phyloP scores from a whole-genome alignment of 2,113 vertebrate species.

The Passerina amoena region DNA sequence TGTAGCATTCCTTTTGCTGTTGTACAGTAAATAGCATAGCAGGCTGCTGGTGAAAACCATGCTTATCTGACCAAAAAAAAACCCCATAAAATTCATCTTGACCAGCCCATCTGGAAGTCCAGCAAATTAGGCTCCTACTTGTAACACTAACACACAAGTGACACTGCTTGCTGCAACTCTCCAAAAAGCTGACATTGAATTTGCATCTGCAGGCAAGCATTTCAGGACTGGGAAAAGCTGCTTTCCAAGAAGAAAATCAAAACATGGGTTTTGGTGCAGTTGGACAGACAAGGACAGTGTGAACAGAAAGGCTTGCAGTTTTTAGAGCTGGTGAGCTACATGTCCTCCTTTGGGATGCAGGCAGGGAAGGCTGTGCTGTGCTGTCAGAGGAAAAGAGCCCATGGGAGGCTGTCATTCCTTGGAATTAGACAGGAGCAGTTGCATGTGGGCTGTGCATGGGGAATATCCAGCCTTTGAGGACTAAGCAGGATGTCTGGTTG shows the following conservation, averaged over 20 bases:
- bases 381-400: neutral
- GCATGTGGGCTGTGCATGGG: neutral
- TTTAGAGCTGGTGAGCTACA: neutral
- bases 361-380: neutral
- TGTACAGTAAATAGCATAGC: neutral
- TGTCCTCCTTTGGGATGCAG: neutral
- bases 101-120: neutral
- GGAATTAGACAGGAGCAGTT: neutral
- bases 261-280: neutral
- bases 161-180: neutral
- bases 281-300: neutral
- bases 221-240: neutral
- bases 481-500: conserved; percentile 25
- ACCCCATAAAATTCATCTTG: fast-evolving
- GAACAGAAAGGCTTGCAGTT: neutral
- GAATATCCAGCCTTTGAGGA: conserved; percentile 1
- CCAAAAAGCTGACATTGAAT: neutral
- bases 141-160: neutral
- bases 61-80: neutral
- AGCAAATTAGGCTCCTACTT: neutral
- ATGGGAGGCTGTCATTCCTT: neutral
- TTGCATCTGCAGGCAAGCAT: neutral
- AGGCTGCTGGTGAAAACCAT: neutral
- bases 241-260: conserved; percentile 27
- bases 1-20: neutral